Conservation (phyloP, 2,888 invertebrate genomes). For the Diploptera punctata region DNA sequence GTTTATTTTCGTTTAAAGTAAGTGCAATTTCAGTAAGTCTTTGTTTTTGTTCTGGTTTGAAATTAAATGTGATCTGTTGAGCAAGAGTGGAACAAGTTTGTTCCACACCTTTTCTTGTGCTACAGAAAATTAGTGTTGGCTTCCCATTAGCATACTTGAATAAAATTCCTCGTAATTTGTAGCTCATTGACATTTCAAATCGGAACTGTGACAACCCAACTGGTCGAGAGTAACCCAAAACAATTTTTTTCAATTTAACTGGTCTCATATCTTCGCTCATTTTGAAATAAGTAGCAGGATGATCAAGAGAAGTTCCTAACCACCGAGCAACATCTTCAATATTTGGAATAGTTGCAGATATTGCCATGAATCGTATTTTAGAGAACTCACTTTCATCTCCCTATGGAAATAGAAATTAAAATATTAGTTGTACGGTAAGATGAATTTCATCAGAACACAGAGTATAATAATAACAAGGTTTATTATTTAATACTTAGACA, state of each 20-base stretch:
- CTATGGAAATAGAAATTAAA: not conserved
- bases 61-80: slow-evolving; percentile 64
- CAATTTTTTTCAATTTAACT: slow-evolving; percentile 73
- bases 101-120: slow-evolving; percentile 74
- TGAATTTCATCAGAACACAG: not conserved
- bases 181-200: slow-evolving; percentile 79
- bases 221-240: slow-evolving; percentile 71
- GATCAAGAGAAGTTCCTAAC: slow-evolving; percentile 61
- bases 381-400: no score
- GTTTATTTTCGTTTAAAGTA: slow-evolving; percentile 56
- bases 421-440: not conserved
- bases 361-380: slow-evolving; percentile 68
- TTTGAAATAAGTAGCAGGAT: slow-evolving; percentile 61
- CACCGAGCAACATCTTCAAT: slow-evolving; percentile 76
- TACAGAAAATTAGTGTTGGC: slow-evolving; percentile 77
- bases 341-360: slow-evolving; percentile 82
- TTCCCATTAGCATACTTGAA: slow-evolving; percentile 73
- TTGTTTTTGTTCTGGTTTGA: slow-evolving; percentile 61
- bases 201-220: slow-evolving; percentile 67
- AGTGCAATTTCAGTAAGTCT: slow-evolving; percentile 55
- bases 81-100: slow-evolving; percentile 71
- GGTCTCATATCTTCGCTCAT: slow-evolving; percentile 76
- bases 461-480: not conserved
- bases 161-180: slow-evolving; percentile 72
- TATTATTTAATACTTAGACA: no score